A percentile compares a stretch with the other conserved stretches of the same genome.
phyloP scores from a whole-genome alignment of 2,113 vertebrate species.

The Tretioscincus oriximinensis region DNA sequence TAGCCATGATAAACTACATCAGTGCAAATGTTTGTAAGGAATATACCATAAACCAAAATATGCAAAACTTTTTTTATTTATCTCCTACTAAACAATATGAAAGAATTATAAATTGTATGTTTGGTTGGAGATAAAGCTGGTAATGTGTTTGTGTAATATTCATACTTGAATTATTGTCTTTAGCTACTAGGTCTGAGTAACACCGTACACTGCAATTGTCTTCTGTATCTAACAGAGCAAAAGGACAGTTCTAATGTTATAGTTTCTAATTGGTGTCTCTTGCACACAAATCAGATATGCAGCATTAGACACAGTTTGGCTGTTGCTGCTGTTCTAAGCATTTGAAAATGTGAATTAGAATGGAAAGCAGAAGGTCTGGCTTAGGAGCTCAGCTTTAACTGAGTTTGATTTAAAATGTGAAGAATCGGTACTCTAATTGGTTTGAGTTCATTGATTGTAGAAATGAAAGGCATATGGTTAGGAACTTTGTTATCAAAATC shows the following conservation, averaged over 20 bases:
- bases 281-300: constrained; percentile 15
- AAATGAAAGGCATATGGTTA: not conserved
- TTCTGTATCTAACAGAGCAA: not conserved
- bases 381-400: not conserved
- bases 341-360: constrained; percentile 6
- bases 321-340: not conserved
- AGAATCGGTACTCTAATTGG: not conserved
- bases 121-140: too few relatives aligned
- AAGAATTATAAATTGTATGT: not conserved
- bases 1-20: not conserved
- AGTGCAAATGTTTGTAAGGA: not conserved
- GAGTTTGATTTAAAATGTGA: not conserved
- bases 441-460: not conserved
- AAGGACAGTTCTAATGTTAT: not conserved
- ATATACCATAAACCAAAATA: not conserved
- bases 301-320: constrained; percentile 2
- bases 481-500: not conserved
- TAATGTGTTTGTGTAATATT: not conserved
- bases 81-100: not conserved
- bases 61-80: not conserved
- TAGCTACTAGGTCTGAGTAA: not conserved
- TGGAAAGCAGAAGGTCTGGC: not conserved
- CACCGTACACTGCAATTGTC: not conserved
- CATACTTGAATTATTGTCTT: not conserved
- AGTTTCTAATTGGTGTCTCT: constrained; percentile 10